phyloP scores from a whole-genome alignment of 2,113 vertebrate genomes.

The Alosa alosa region DNA sequence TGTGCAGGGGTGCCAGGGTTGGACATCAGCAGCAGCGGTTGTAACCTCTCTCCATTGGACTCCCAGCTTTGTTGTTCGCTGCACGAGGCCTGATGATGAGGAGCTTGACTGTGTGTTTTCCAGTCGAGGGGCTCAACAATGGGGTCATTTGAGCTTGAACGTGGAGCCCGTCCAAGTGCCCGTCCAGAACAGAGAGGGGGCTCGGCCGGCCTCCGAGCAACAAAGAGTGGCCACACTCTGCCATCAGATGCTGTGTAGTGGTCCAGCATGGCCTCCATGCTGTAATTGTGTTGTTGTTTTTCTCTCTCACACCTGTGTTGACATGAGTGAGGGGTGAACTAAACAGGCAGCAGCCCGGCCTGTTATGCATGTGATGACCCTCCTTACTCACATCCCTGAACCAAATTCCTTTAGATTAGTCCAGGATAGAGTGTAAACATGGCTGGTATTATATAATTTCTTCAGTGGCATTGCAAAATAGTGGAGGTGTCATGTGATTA shows the following conservation, averaged over 20 bases:
- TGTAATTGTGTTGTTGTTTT: neutral
- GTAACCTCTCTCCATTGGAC: neutral
- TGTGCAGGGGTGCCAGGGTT: neutral
- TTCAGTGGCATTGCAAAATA: neutral
- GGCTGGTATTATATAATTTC: neutral
- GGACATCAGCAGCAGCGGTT: neutral
- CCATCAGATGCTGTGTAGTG: neutral
- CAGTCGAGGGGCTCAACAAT: neutral
- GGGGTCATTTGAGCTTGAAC: neutral
- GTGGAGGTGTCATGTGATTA: neutral
- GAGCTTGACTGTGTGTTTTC: neutral
- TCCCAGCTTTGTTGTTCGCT: neutral
- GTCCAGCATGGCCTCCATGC: neutral
- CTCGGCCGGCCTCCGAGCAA: neutral
- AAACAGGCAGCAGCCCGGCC: neutral
- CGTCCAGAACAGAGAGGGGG: neutral
- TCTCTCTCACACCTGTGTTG: neutral
- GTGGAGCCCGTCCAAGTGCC: conserved; percentile 10
- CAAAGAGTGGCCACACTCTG: neutral
- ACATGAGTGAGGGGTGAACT: neutral
- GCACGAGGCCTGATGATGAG: neutral
- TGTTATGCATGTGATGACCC: neutral
- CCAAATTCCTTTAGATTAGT: neutral
- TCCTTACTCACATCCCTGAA: neutral
- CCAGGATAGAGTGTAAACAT: neutral